Evolutionary conservation across 2,888 invertebrate genomes (phyloP), one percentile per base, ranked within the genome.

Genomic region (Drosophila longiperda): DNA sequence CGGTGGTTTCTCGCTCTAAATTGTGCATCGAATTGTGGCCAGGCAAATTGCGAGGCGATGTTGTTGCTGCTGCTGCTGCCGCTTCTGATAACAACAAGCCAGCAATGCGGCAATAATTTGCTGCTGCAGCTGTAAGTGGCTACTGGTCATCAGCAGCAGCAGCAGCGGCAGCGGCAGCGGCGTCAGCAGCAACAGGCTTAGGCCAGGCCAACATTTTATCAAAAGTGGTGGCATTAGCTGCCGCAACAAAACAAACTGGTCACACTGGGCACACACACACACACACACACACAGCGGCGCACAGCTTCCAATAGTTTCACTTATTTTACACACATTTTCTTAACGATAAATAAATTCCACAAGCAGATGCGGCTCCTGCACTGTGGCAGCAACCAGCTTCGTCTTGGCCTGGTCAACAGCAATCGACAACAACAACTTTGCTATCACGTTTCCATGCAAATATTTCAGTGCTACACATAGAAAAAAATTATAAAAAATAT

Each of bases 371-470:
- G 55, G 75, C 78, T 68, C 60, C 69, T 79, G 77, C 79, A 78
- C 38, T 55, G 55, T 38, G 55, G 55, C 38, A 38, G 61, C 79
- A 62, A 53, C 65, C 65, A 58, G 64, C 42, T 42, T 42, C 42
- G 20, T 57, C 57, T 57, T 76, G 76, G 70, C 77, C 79, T 68
- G 78, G 50, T 71, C 66, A 62, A 57, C 54, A 71, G 38, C 60
- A 65, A 49, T 57, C 68, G 58, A 29, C 54, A 60, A 48, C 68
- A 77, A 61, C 62, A 68, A 75, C 80, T 85, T 85, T 87, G 83
- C 88, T 89, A 90, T 90, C 89, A 84, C 85, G 88, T 90, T 86
- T 89, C 83, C 83, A 87, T 82, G 89, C 91, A 88, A 85, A 89
- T 87, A 79, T 78, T 78, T 29, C 26, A 8, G 38, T 55, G 26